phyloP scores from a whole-genome alignment of 2,888 invertebrate species.

The Drosophila sordidapex region DNA sequence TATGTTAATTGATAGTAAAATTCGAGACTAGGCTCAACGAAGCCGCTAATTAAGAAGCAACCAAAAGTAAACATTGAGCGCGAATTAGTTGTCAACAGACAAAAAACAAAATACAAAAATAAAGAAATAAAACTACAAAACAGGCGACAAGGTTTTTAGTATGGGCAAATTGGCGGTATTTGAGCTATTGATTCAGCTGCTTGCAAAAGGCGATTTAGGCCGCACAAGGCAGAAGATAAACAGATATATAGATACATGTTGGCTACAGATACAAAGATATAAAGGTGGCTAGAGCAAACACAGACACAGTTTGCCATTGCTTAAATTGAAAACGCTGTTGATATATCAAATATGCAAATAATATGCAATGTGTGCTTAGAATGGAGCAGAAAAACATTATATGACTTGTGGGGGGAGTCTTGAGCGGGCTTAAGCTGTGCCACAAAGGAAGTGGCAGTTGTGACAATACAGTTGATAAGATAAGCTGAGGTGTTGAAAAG shows the following conservation, averaged over 20 bases:
- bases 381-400: neutral
- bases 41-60: slow-evolving; percentile 61
- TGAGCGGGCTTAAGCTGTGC: neutral
- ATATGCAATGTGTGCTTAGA: slow-evolving; percentile 18
- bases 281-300: slow-evolving; percentile 20
- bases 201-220: slow-evolving; percentile 44
- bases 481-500: neutral
- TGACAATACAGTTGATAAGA: slow-evolving; percentile 12
- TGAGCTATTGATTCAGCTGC: slow-evolving; percentile 61
- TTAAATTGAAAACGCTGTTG: slow-evolving; percentile 37
- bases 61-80: slow-evolving; percentile 24
- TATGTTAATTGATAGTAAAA: slow-evolving; percentile 77
- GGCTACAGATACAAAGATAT: slow-evolving; percentile 13
- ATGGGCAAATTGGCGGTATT: slow-evolving; percentile 42
- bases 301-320: slow-evolving; percentile 53
- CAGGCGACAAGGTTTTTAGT: slow-evolving; percentile 55
- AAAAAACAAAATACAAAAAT: neutral
- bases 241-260: slow-evolving; percentile 5
- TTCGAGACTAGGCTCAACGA: slow-evolving; percentile 45
- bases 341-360: slow-evolving; percentile 62
- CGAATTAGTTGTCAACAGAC: slow-evolving; percentile 68
- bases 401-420: neutral
- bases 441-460: slow-evolving; percentile 1
- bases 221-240: slow-evolving; percentile 5
- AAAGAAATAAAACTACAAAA: neutral